phyloP scores from a whole-genome alignment of 2,888 invertebrate species.

The Phengaris alcon region DNA sequence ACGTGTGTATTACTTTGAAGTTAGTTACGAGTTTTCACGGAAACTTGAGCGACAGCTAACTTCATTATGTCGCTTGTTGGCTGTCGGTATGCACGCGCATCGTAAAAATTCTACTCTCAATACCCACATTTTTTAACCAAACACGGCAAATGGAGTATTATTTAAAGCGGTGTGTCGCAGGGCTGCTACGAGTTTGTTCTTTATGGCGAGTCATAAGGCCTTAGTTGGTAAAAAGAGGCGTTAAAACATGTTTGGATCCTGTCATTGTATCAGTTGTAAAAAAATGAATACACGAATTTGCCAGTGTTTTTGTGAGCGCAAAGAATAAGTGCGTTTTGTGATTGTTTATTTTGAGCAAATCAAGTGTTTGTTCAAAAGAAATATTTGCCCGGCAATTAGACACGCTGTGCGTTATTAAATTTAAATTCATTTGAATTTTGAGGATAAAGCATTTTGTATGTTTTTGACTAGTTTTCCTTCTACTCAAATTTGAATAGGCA shows the following conservation, averaged over 20 bases:
- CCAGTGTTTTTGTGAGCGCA: background rate
- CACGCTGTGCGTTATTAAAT: background rate
- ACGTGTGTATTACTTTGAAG: too few species aligned
- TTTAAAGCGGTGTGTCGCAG: too few species aligned
- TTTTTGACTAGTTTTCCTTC: background rate
- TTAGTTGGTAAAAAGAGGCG: background rate
- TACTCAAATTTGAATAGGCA: background rate
- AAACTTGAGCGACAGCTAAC: too few species aligned
- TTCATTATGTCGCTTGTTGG: too few species aligned
- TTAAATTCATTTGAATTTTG: background rate
- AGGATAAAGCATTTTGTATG: background rate
- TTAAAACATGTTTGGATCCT: background rate
- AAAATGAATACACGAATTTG: background rate
- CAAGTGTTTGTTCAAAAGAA: conserved; percentile 14
- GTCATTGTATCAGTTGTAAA: background rate
- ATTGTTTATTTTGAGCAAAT: conserved; percentile 19
- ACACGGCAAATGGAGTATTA: too few species aligned
- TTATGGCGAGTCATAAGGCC: background rate
- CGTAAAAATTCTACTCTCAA: too few species aligned
- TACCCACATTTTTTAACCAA: too few species aligned
- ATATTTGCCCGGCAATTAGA: conserved; percentile 15
- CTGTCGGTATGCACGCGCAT: too few species aligned
- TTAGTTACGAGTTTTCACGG: too few species aligned
- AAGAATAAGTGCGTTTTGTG: background rate
- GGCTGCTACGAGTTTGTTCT: too few species aligned